A percentile compares a stretch with the other conserved stretches of the same genome.
Conservation (phyloP, 2,888 invertebrate species). For the Drosophila setosimentum region DNA sequence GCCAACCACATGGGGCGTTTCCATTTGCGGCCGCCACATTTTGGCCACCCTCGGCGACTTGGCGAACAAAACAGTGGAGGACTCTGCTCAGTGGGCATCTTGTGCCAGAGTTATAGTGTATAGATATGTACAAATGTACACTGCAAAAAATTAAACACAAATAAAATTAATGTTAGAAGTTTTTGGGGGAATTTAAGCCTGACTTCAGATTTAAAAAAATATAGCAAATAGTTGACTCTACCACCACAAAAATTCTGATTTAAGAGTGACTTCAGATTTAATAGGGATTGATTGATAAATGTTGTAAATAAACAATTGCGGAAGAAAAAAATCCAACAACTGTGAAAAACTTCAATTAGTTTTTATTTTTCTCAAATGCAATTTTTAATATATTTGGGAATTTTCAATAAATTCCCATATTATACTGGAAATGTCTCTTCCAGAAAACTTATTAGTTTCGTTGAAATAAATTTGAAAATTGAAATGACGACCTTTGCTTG, state of each 20-base stretch:
- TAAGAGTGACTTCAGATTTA: neutral
- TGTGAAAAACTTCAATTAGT: neutral
- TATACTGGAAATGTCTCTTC: fast-evolving
- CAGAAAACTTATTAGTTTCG: neutral
- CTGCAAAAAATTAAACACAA: neutral
- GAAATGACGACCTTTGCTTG: neutral
- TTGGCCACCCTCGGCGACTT: slow-evolving; percentile 74
- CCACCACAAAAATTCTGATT: neutral
- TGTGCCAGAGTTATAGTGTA: neutral
- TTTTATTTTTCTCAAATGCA: neutral
- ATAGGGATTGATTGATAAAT: neutral
- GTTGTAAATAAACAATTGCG: neutral
- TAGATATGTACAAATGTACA: neutral
- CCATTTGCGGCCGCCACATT: slow-evolving; percentile 73
- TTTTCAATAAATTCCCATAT: neutral
- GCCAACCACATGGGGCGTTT: slow-evolving; percentile 81
- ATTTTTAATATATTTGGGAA: neutral
- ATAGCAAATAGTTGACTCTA: neutral
- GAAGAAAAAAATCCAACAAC: neutral
- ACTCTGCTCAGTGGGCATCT: slow-evolving; percentile 33
- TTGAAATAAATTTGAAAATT: neutral
- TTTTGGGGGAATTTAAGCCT: neutral
- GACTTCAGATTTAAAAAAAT: neutral
- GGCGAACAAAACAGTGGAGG: slow-evolving; percentile 26
- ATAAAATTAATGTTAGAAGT: neutral